phyloP scores from a whole-genome alignment of 2,888 invertebrate species.

The Apotomis capreana region DNA sequence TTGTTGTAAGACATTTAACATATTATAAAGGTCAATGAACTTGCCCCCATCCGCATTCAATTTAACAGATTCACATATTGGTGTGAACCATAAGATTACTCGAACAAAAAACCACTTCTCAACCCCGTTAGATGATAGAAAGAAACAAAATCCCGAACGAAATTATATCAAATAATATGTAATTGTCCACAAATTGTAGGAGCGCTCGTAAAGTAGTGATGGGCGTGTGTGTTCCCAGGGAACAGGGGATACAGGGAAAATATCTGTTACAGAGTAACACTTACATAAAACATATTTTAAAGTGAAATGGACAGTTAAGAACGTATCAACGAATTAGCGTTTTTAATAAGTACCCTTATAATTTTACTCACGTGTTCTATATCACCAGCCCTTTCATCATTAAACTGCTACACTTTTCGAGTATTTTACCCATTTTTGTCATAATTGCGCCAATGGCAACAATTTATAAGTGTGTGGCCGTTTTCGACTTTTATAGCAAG shows the following conservation, averaged over 20 bases:
- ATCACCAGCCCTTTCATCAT: too few relatives aligned
- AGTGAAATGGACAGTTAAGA: too few relatives aligned
- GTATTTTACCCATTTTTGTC: too few relatives aligned
- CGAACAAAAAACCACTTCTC: neutral
- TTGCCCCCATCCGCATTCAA: neutral
- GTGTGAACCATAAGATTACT: neutral
- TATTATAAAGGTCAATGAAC: too few relatives aligned
- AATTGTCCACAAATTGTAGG: slow-evolving; percentile 52
- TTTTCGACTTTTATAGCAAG: neutral
- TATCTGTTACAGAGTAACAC: neutral
- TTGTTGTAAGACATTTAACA: too few relatives aligned
- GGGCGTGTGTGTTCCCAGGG: neutral
- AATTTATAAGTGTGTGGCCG: too few relatives aligned
- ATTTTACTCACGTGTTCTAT: too few relatives aligned
- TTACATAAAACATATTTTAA: too few relatives aligned
- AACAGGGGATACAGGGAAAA: neutral
- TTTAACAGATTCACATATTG: neutral
- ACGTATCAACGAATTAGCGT: too few relatives aligned
- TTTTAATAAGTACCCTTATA: too few relatives aligned
- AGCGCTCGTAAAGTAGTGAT: slow-evolving; percentile 23
- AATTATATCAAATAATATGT: slow-evolving; percentile 54
- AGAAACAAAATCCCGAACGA: slow-evolving; percentile 25
- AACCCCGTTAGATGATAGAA: slow-evolving; percentile 16
- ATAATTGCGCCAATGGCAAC: too few relatives aligned
- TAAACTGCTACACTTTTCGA: too few relatives aligned